Evolutionary conservation across 1,140 invertebrate species (phyloP).

Genomic region (Protaetia brevitarsis): DNA sequence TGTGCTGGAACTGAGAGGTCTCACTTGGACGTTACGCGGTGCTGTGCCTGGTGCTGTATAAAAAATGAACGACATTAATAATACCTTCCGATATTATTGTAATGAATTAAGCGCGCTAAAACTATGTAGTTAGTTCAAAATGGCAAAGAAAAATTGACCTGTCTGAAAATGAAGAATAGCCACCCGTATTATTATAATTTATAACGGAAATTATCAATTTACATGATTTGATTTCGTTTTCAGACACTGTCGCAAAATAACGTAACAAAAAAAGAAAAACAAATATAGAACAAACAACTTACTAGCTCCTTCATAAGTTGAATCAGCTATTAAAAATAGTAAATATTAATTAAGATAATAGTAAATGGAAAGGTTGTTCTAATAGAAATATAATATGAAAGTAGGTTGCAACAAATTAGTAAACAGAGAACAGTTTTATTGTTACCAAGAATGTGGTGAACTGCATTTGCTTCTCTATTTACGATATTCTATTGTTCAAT

Average conservation of each 20-base stretch:
- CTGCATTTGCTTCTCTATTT: too few species aligned
- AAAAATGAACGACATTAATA: background rate
- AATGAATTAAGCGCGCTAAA: too few species aligned
- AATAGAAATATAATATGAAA: background rate
- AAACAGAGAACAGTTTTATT: too few species aligned
- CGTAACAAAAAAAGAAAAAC: background rate
- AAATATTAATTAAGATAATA: background rate
- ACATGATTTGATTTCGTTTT: too few species aligned
- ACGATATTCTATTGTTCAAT: too few species aligned
- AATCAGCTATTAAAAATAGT: conserved; percentile 62
- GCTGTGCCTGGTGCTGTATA: conserved; percentile 87
- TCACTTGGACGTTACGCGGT: conserved; percentile 87
- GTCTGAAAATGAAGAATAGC: too few species aligned
- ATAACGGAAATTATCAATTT: too few species aligned
- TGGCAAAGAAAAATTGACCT: too few species aligned
- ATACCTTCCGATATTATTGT: too few species aligned
- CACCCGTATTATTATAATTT: too few species aligned
- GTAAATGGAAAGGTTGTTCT: background rate
- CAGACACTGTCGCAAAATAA: background rate
- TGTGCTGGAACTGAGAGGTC: conserved; percentile 89
- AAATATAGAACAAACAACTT: conserved; percentile 55
- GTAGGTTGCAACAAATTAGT: background rate
- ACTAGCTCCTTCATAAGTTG: conserved; percentile 81
- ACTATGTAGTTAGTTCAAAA: too few species aligned
- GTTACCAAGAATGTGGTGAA: too few species aligned